Evolutionary conservation across 2,113 vertebrate genomes (phyloP).

Genomic region (Tylochromis polylepis): DNA sequence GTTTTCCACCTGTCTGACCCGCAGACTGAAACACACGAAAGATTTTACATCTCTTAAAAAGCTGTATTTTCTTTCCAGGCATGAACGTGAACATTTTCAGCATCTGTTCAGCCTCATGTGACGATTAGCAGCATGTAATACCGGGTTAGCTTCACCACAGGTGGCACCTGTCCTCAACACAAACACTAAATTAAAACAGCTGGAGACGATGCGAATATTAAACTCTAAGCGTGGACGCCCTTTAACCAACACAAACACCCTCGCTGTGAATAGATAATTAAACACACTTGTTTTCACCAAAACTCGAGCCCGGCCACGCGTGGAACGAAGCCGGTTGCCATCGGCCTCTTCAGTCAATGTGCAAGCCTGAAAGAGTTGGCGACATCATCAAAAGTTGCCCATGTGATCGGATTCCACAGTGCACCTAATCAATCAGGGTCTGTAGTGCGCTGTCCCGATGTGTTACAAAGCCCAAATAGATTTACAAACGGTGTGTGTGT

Average conservation of each 20-base stretch:
- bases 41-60: neutral
- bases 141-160: neutral
- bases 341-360: constrained; percentile 94
- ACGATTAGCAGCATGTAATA: neutral
- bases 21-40: neutral
- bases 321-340: constrained; percentile 68
- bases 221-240: neutral
- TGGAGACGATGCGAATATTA: neutral
- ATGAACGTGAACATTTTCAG: neutral
- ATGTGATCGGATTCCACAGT: constrained; percentile 95
- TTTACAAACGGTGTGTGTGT: constrained; percentile 95
- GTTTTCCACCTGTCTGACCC: neutral
- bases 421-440: constrained; percentile 98
- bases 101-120: neutral
- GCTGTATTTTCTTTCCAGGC: neutral
- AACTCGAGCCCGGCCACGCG: neutral
- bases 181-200: neutral
- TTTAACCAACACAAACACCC: neutral
- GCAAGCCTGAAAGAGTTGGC: constrained; percentile 94
- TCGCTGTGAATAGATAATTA: neutral
- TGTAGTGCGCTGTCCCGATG: constrained; percentile 83
- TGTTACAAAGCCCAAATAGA: constrained; percentile 99
- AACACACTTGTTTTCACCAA: neutral
- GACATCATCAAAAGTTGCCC: constrained; percentile 94
- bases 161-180: neutral